Conservation (phyloP, 2,797 vertebrate species). For the Gallirallus australis region DNA sequence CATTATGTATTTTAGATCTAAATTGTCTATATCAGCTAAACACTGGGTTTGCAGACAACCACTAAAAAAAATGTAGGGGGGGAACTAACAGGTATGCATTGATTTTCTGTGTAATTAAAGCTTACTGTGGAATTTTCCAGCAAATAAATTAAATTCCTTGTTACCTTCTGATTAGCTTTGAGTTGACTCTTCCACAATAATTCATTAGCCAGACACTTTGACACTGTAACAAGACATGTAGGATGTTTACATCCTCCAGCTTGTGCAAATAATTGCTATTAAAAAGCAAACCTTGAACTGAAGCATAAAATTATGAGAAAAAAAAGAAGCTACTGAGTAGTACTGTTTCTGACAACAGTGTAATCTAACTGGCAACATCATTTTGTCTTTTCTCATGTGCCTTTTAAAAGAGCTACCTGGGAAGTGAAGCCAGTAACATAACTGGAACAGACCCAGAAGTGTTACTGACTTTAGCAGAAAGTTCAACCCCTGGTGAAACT, state of each 20-base stretch:
- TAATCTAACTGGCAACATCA: not conserved
- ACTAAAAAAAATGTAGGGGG: not conserved
- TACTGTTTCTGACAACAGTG: not conserved
- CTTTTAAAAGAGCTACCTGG: not conserved
- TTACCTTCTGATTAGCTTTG: not conserved
- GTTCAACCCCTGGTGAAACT: not conserved
- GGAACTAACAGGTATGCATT: not conserved
- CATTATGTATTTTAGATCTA: not conserved
- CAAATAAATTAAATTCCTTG: not conserved
- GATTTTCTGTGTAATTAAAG: conserved; percentile 13
- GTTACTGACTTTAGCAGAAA: not conserved
- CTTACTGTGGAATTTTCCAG: not conserved
- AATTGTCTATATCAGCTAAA: not conserved
- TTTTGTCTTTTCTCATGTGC: not conserved
- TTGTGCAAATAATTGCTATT: not conserved
- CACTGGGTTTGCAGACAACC: not conserved
- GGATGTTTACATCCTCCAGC: not conserved
- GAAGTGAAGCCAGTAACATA: not conserved
- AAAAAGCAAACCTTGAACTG: not conserved
- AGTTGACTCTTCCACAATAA: not conserved
- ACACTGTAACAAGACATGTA: not conserved
- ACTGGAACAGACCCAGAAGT: not conserved
- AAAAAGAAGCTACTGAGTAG: not conserved
- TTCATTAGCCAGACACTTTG: not conserved
- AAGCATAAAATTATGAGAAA: not conserved